Base-by-base conservation (phyloP, 2,888 invertebrate genomes). In the Rhimphoctona megacephalus region DNA sequence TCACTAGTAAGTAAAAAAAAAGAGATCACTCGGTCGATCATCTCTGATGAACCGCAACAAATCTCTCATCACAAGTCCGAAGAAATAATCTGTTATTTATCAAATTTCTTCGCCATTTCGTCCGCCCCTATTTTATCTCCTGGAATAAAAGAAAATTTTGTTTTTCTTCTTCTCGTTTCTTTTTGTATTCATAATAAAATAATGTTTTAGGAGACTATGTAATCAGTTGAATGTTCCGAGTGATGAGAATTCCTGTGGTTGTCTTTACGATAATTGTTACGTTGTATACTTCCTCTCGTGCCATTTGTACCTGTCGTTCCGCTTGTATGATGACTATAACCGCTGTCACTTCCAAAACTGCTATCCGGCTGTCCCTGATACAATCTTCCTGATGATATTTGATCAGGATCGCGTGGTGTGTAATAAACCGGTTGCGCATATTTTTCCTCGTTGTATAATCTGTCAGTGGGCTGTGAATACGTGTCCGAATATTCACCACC, bases 341-440 rank as follows among this genome's bases (percentile, higher is more conserved):
- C 97, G 69, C 97, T 97, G 94, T 98, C 98, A 11, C 97, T 97
- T 46, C 97, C 97, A 89, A 97, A 97, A 6, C 97, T 97, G 7
- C 97, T 97, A 91, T 94, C 93, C 88, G 93, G 92, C 46, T 93
- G 93, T 70, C 94, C 91, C 89, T 94, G 91, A 90, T 94, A 92
- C 84, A 94, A 80, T 88, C 91, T 89, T 81, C 91, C 93, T 30
- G 92, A 86, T 4, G 91, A 86, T n/a, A 92, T 89, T 77, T 91
- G 92, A 36, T 92, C 92, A 69, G 86, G 88, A 70, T 93, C 93
- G 7, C 92, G 90, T 6, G 92, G 87, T 22, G 90, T 91, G 85
- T 93, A 93, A 77, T 93, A 93, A 74, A 94, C 92, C 54, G 93
- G 93, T 52, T 93, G 93, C 36, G 92, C 91, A 86, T 94, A 93